Conservation (phyloP, 1,140 invertebrate species). For the Drosophila erecta region DNA sequence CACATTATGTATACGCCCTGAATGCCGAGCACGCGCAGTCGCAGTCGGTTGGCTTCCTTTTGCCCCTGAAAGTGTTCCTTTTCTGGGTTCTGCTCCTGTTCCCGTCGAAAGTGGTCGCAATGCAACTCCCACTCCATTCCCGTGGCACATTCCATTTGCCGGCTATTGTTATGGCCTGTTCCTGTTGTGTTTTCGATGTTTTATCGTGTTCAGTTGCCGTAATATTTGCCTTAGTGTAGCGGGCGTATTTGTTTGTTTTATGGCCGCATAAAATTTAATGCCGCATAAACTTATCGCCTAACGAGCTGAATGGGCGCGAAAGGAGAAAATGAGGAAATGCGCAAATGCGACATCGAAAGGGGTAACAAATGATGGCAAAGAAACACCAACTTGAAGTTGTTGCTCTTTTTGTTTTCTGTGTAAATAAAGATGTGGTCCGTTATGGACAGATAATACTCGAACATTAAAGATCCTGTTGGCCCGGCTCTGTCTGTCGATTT, state of each 20-base stretch:
- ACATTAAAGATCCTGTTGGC: slow-evolving; percentile 21
- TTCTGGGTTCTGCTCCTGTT: slow-evolving; percentile 4
- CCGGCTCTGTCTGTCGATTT: slow-evolving; percentile 42
- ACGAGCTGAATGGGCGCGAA: slow-evolving; percentile 66
- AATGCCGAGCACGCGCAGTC: slow-evolving; percentile 31
- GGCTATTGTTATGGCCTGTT: slow-evolving; percentile 51
- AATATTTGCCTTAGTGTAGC: slow-evolving; percentile 56
- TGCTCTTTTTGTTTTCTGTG: background rate
- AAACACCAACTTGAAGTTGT: background rate
- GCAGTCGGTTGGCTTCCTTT: slow-evolving; percentile 5
- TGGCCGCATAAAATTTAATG: slow-evolving; percentile 81
- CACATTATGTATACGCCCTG: slow-evolving; percentile 44
- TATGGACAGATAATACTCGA: background rate
- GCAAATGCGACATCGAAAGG: slow-evolving; percentile 1
- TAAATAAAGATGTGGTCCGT: background rate
- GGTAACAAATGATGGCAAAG: no score
- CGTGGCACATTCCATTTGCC: slow-evolving; percentile 21
- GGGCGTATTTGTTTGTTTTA: slow-evolving; percentile 78
- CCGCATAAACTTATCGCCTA: slow-evolving; percentile 81
- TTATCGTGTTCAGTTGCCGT: slow-evolving; percentile 74
- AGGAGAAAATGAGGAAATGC: slow-evolving; percentile 27
- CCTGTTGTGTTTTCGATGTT: slow-evolving; percentile 16
- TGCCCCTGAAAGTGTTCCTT: slow-evolving; percentile 5
- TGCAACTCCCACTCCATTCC: background rate
- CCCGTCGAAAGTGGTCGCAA: background rate